A percentile compares a stretch with the other conserved stretches of the same genome.
These are phyloP conservation scores for Etheostoma spectabile DNA, from an alignment of 2,113 vertebrate genomes.

Conservation along the genomic window DNA sequence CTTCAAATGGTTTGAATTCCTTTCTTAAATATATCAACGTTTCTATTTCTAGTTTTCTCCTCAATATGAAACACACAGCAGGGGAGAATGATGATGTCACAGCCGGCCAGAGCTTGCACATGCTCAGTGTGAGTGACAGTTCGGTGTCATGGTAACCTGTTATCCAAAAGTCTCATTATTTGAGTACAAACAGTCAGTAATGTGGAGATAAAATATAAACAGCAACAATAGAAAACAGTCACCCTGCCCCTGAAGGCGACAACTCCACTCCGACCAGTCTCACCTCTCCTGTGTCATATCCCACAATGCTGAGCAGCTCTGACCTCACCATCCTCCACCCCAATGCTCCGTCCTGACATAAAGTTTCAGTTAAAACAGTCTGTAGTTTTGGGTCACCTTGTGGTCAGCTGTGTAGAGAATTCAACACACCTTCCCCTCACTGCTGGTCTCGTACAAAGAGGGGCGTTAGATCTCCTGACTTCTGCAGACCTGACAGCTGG, in stretches of 20 bases:
- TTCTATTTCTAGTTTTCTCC: background rate
- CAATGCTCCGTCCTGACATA: background rate
- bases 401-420: background rate
- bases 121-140: slow-evolving; percentile 12
- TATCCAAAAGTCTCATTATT: background rate
- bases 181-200: background rate
- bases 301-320: slow-evolving; percentile 8
- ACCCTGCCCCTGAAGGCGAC: background rate
- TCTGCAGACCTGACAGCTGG: slow-evolving; percentile 13
- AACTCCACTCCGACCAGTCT: background rate
- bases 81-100: slow-evolving; percentile 2
- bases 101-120: background rate
- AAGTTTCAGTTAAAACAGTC: slow-evolving; percentile 8
- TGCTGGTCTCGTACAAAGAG: background rate
- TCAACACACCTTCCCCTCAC: background rate
- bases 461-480: slow-evolving; percentile 1
- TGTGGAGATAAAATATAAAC: background rate
- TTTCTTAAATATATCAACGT: background rate
- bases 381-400: background rate
- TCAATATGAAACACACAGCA: background rate
- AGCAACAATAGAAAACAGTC: background rate
- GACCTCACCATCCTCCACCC: background rate
- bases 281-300: background rate
- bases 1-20: background rate
- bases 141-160: background rate